Percentiles rank a stretch among this genome's conserved stretches.
phyloP scores from a whole-genome alignment of 2,888 invertebrate species.

The Napeogenes inachia region DNA sequence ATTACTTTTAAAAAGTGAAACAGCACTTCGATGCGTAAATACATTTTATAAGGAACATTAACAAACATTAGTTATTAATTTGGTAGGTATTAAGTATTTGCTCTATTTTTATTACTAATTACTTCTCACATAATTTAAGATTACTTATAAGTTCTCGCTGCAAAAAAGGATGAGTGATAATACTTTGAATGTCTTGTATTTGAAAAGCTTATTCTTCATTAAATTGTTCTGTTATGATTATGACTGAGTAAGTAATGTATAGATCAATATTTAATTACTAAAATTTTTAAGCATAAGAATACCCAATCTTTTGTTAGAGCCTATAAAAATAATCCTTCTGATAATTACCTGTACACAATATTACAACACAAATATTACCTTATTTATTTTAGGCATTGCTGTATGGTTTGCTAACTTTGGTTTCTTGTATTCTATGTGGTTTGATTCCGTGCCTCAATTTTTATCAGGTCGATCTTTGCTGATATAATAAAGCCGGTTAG shows the following conservation, averaged over 20 bases:
- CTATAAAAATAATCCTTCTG: slow-evolving; percentile 34
- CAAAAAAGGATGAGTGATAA: background rate
- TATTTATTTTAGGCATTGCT: slow-evolving; percentile 45
- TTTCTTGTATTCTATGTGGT: slow-evolving; percentile 38
- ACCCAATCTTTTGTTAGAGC: slow-evolving; percentile 2
- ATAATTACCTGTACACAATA: slow-evolving; percentile 29
- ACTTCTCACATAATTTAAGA: slow-evolving; percentile 35
- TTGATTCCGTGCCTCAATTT: slow-evolving; percentile 26
- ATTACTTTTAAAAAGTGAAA: too few species aligned
- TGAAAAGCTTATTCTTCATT: too few species aligned
- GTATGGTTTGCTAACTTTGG: slow-evolving; percentile 42
- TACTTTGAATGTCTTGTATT: background rate
- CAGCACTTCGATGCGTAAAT: too few species aligned
- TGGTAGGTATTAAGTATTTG: slow-evolving; percentile 35
- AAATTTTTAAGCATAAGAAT: too few species aligned
- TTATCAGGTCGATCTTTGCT: slow-evolving; percentile 34
- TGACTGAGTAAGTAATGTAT: slow-evolving; percentile 35
- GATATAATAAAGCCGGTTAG: slow-evolving; percentile 38
- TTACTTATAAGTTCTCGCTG: slow-evolving; percentile 27
- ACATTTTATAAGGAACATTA: background rate
- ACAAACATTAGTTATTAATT: background rate
- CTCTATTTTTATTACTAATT: slow-evolving; percentile 35
- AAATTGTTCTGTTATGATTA: slow-evolving; percentile 24
- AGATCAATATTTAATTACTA: background rate
- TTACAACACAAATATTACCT: slow-evolving; percentile 32